Percentiles rank a stretch among this genome's conserved stretches.
phyloP scores from a whole-genome alignment of 2,797 vertebrate species.

The Psittacula echo region DNA sequence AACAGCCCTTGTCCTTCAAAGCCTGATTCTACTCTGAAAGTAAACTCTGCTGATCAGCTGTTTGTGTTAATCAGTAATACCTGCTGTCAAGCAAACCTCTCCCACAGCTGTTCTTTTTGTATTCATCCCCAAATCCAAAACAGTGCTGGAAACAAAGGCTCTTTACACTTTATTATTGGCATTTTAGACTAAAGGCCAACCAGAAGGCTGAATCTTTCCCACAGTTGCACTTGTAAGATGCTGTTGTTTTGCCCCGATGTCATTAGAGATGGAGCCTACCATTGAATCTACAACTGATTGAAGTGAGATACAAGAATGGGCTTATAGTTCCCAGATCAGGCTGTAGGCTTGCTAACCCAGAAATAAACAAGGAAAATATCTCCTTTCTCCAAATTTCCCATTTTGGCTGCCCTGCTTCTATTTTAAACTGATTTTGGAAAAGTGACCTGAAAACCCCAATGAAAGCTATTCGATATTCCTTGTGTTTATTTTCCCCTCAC shows the following conservation, averaged over 20 bases:
- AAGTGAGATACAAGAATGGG: background rate
- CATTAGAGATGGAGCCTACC: background rate
- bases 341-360: background rate
- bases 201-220: background rate
- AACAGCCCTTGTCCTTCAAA: slow-evolving; percentile 2
- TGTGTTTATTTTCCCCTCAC: background rate
- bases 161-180: background rate
- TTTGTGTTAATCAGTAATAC: background rate
- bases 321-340: background rate
- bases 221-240: background rate
- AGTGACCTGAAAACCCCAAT: background rate
- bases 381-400: background rate
- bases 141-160: background rate
- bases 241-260: background rate
- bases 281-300: background rate
- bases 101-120: background rate
- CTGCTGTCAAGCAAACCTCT: background rate
- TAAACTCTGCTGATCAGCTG: background rate
- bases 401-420: background rate
- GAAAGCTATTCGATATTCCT: background rate
- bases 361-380: background rate
- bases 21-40: background rate
- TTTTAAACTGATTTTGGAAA: background rate
- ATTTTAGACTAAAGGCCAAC: background rate
- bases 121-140: background rate